These are phyloP conservation scores for Gadus chalcogrammus DNA, from an alignment of 2,113 vertebrate genomes.

Conservation along the genomic window DNA sequence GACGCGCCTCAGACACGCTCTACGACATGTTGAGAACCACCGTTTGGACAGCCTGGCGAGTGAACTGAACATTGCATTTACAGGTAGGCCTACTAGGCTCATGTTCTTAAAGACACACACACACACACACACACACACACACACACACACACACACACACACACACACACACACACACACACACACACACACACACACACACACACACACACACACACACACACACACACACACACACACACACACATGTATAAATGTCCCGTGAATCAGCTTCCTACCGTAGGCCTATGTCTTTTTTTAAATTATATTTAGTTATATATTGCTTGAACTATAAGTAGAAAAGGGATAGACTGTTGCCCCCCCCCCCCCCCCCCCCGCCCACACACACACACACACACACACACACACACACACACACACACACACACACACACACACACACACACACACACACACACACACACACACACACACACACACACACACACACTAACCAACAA, in stretches of 20 bases:
- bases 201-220: background rate
- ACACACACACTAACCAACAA: too few species aligned
- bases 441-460: background rate
- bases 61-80: conserved; percentile 38
- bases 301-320: too few species aligned
- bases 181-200: conserved; percentile 10
- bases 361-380: background rate
- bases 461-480: background rate
- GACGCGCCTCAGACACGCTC: conserved; percentile 10
- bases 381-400: background rate
- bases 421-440: conserved; percentile 10
- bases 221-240: conserved; percentile 24
- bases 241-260: background rate
- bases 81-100: conserved; percentile 49
- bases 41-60: conserved; percentile 1
- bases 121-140: conserved; percentile 10
- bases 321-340: too few species aligned
- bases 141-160: background rate
- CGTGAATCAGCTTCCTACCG: too few species aligned
- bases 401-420: conserved; percentile 37
- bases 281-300: too few species aligned
- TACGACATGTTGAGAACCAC: too few species aligned
- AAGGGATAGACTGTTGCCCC: background rate
- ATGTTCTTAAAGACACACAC: conserved; percentile 61
- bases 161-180: background rate